A percentile compares a stretch with the other conserved stretches of the same genome.
Conservation (phyloP, 2,113 vertebrate genomes). For the Colaptes auratus region DNA sequence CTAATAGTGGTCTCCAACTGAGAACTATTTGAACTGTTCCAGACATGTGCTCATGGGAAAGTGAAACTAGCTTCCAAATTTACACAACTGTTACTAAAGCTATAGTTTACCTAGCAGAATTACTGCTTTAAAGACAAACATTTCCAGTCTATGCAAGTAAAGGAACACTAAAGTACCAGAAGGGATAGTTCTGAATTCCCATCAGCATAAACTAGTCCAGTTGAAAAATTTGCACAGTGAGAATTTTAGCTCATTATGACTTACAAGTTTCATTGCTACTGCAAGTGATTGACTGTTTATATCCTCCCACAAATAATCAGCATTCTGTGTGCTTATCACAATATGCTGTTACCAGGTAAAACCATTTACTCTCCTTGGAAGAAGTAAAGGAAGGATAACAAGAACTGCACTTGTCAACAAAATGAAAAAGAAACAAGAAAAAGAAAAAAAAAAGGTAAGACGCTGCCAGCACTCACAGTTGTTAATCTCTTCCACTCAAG, state of each 20-base stretch:
- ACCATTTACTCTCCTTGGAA: background rate
- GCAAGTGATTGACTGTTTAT: background rate
- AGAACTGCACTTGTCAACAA: slow-evolving; percentile 1
- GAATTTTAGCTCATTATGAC: slow-evolving; percentile 16
- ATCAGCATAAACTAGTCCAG: background rate
- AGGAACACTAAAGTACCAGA: background rate
- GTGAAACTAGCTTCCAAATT: slow-evolving; percentile 3
- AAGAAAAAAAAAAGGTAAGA: background rate
- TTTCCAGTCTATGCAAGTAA: slow-evolving; percentile 7
- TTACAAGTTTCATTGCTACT: background rate
- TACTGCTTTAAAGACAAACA: background rate
- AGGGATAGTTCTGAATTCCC: background rate
- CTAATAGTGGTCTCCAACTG: background rate
- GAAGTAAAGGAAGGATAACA: background rate
- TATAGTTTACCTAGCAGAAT: background rate
- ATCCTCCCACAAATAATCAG: slow-evolving; percentile 3
- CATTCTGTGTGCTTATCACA: background rate
- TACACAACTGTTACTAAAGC: background rate
- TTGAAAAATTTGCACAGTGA: slow-evolving; percentile 6
- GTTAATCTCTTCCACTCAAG: slow-evolving; percentile 30
- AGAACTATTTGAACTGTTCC: background rate
- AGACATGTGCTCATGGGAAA: background rate
- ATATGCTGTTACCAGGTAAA: slow-evolving; percentile 30
- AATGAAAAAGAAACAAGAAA: background rate
- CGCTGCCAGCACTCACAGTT: background rate